Evolutionary conservation across 2,888 invertebrate genomes (phyloP), one percentile per base, ranked within the genome.

Genomic region (Ichneumon xanthorius): DNA sequence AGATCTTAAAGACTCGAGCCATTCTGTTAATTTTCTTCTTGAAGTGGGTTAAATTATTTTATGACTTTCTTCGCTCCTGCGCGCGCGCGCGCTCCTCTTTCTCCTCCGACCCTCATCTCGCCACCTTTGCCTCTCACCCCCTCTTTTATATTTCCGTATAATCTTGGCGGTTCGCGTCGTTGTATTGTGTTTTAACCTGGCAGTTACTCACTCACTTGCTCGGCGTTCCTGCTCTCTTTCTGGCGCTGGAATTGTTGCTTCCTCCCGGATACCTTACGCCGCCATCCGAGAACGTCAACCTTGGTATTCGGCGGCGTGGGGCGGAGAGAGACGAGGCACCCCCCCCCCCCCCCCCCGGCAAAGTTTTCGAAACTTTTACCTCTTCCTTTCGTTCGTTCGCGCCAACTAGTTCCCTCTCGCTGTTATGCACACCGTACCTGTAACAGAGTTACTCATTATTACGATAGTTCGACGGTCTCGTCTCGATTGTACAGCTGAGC

Each of bases 41-140:
- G 90, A 92, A 93, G 92, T 93, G 92, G 92, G 92, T 92, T 92
- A 92, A 93, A 93, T 93, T 92, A 92, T 93, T 92, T 93, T 92
- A 93, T 88, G 92, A 93, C 89, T 92, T 92, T 89, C 87, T 81
- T 84, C 76, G 85, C 73, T 73, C 71, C 65, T 55, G 30, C 79
- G 77, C 76, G 63, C 75, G 45, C 48, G 75, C 63, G 58, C 72
- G 70, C 70, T 58, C 22, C 6, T 55, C 77, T 82, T 55, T 79
- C 40, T 58, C 22, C 53, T 48, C 40, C 76, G 78, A 48, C 76
- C 82, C 63, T 73, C 22, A 37, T 45, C 50, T 33, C 63, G 48
- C 65, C 68, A 37, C 16, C 37, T 77, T 61, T 70, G 33, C 55
- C 70, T 11, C 50, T 55, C 37, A 71, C 65, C 55, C 76, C 50